Evolutionary conservation across 2,797 vertebrate genomes (phyloP), one percentile per base, ranked within the genome.

Genomic region (Sebastiscus tertius): DNA sequence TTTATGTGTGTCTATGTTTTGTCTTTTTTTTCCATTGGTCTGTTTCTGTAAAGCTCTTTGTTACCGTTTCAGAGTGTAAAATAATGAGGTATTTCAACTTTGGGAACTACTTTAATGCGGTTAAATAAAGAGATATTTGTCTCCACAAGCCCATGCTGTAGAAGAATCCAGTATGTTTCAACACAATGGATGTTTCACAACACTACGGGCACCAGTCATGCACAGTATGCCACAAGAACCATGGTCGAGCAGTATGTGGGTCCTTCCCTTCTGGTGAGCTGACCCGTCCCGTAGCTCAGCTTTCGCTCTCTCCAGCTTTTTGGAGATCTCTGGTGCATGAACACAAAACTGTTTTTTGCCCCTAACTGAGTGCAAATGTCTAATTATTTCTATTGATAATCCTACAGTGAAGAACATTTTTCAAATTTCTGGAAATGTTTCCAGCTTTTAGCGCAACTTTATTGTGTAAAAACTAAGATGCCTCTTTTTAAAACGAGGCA

Each of bases 251-350:
- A 58, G 27, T 82, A 90, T 59, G 55, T 4, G 83, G 75, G 87
- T 86, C 72, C 71, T 59, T 77, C 39, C 58, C 72, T 88, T 88
- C 82, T 71, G 78, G 68, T 62, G 81, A 79, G 83, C n/a, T 89
- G 93, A 92, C 88, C 93, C 79, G 74, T 69, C 81, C 76, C 86
- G 79, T 29, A 55, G 82, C 85, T 84, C n/a, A 1, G 66, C 86
- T 82, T 70, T 18, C 81, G 72, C 89, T 87, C 39, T 56, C 76
- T 92, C 66, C 89, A 63, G 81, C 77, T 88, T 88, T 94, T 88
- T 31, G 22, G 81, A 64, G 36, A 64, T 64, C 18, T 54, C 16
- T 63, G 52, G 6, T 62, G 72, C 29, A 60, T 46, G 20, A 29
- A 58, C 52, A 33, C 56, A 70, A 42, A 67, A 71, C 5, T 6